Evolutionary conservation across 2,797 vertebrate species (phyloP), one percentile per base, ranked within the genome.

Genomic region (Liasis olivaceus): DNA sequence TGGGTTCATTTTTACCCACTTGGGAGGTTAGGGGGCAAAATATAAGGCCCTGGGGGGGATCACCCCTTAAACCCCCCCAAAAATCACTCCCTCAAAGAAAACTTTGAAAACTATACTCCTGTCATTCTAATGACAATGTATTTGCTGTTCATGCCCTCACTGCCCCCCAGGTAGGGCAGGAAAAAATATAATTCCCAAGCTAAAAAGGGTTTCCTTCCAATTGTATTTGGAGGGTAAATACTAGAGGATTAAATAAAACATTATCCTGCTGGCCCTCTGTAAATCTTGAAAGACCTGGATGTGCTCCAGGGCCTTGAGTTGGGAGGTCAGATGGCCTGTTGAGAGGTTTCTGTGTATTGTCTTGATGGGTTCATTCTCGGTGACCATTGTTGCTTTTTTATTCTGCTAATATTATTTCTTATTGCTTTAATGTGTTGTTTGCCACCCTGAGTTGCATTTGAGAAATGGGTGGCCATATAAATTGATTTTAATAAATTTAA

Each of bases 241-340:
- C 1, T 31, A 51, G 90, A 26, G 42, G 77, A 91, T 89, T 95
- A 93, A 94, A 96, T 89, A 0, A 91, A 95, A 94, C 26, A 81
- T 63, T 77, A 56, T 42, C 42, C 42, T 42, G 42, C 42, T 42
- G 42, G 42, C 42, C 42, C 3, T 42, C 42, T 42, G 42, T 42
- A 42, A 42, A 42, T 42, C 42, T 42, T 42, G 42, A 42, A 42
- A 42, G 42, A 42, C 42, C 42, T 42, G 42, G 42, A 42, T 42
- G 42, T 42, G 42, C 42, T 42, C 42, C 42, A 42, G 42, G 42
- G 42, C 42, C 42, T 42, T 42, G 42, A 42, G 42, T 42, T 42
- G 42, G 42, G 42, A 42, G 42, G 42, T 42, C 42, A 42, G 42
- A 42, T 42, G 42, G 2, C 42, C 42, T 42, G 3, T 42, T 42